Conservation (phyloP, 2,113 vertebrate genomes). For the Cercocebus atys region DNA sequence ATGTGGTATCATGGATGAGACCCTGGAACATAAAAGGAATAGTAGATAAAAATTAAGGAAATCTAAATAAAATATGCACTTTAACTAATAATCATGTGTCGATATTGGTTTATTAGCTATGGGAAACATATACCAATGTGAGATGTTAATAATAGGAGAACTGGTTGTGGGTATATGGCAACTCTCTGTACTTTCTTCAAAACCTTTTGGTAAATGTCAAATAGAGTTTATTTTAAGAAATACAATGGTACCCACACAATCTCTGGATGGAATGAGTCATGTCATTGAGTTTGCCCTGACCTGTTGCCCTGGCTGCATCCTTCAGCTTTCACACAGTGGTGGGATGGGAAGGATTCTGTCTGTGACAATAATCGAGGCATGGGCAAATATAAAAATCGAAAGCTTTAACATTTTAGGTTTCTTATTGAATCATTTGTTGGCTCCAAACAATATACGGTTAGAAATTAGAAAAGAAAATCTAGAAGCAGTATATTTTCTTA, state of each 20-base stretch:
- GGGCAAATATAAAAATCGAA: not conserved
- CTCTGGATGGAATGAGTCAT: not conserved
- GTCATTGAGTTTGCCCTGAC: not conserved
- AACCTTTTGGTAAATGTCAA: not conserved
- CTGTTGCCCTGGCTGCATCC: not conserved
- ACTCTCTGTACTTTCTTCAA: not conserved
- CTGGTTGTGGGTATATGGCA: not conserved
- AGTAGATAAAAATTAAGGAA: not conserved
- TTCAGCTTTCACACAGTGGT: fast-evolving
- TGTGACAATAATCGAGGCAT: not conserved
- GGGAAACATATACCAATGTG: not conserved
- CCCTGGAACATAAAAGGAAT: not conserved
- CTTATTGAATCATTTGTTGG: not conserved
- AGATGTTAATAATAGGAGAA: not conserved
- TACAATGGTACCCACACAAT: not conserved
- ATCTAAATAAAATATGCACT: not conserved
- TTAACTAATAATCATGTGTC: not conserved
- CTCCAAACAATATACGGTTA: not conserved
- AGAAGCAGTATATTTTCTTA: not conserved
- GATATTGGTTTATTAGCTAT: not conserved
- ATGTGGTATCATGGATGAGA: not conserved
- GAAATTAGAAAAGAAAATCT: not conserved
- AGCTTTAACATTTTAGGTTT: not conserved
- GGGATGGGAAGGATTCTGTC: not conserved
- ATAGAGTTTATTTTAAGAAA: not conserved